A percentile compares a stretch with the other conserved stretches of the same genome.
Conservation (phyloP, 92 coral and sea anemone species). For the Parazoanthus darwini region DNA sequence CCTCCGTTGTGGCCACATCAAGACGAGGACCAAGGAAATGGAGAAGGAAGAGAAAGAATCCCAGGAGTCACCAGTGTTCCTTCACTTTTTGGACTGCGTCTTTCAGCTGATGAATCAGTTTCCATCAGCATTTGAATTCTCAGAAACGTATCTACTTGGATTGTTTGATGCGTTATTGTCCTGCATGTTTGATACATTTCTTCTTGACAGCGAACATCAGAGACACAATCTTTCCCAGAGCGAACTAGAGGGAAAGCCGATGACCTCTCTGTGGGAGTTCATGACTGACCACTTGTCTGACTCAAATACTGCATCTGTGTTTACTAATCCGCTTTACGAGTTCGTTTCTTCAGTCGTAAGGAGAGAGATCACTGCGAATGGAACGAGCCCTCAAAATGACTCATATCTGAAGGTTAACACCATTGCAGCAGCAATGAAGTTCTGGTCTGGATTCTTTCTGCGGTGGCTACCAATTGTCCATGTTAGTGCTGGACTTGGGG, state of each 20-base stretch:
- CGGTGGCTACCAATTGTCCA: slow-evolving; percentile 96
- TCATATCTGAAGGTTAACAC: slow-evolving; percentile 73
- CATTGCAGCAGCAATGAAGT: slow-evolving; percentile 82
- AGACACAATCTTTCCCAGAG: slow-evolving; percentile 57
- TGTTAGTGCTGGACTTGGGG: slow-evolving; percentile 92
- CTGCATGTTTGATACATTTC: slow-evolving; percentile 92
- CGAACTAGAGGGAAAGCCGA: slow-evolving; percentile 60
- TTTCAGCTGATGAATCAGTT: slow-evolving; percentile 91
- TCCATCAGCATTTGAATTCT: slow-evolving; percentile 95
- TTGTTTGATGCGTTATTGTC: slow-evolving; percentile 88
- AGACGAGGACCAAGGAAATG: slow-evolving; percentile 43
- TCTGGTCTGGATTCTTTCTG: slow-evolving; percentile 92
- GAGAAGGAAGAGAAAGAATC: slow-evolving; percentile 81
- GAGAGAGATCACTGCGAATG: slow-evolving; percentile 51
- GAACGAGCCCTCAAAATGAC: slow-evolving; percentile 29
- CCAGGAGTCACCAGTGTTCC: slow-evolving; percentile 88
- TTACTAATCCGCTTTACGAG: slow-evolving; percentile 88
- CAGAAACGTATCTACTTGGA: slow-evolving; percentile 90
- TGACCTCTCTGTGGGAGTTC: slow-evolving; percentile 92
- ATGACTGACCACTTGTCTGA: slow-evolving; percentile 82
- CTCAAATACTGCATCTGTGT: slow-evolving; percentile 73
- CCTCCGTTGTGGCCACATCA: slow-evolving; percentile 83
- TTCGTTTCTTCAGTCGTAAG: slow-evolving; percentile 50
- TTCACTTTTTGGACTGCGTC: slow-evolving; percentile 97
- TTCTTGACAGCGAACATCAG: slow-evolving; percentile 90